phyloP scores from a whole-genome alignment of 2,113 vertebrate species.

The Cyprinodon tularosa region DNA sequence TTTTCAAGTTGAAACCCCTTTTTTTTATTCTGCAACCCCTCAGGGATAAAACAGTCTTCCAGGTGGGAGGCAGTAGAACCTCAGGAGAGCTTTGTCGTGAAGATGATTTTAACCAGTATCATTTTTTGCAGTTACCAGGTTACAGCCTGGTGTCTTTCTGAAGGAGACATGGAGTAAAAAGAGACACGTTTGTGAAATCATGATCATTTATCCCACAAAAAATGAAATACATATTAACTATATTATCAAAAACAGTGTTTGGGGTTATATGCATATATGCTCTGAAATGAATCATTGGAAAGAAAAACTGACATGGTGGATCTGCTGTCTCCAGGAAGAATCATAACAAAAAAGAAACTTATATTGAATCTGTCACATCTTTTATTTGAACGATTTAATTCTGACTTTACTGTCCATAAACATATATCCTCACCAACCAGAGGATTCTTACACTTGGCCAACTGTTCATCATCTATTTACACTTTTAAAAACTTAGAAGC shows the following conservation, averaged over 20 bases:
- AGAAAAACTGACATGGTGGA: background rate
- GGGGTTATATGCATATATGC: background rate
- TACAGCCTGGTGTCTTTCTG: background rate
- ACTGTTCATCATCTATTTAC: background rate
- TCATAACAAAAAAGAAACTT: background rate
- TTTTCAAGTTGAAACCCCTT: slow-evolving; percentile 25
- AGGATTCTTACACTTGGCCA: slow-evolving; percentile 7
- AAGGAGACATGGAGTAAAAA: background rate
- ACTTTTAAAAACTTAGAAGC: background rate
- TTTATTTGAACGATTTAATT: slow-evolving; percentile 11
- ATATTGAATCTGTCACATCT: slow-evolving; percentile 1
- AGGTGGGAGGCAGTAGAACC: background rate
- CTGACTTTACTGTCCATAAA: background rate
- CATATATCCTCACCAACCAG: slow-evolving; percentile 8
- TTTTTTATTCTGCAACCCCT: slow-evolving; percentile 19
- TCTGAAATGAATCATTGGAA: background rate
- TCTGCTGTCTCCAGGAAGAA: background rate
- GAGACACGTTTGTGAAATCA: background rate
- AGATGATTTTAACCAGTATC: background rate
- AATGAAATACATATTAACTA: background rate
- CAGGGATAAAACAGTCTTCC: slow-evolving; percentile 13
- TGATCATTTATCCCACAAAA: background rate
- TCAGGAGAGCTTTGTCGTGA: background rate
- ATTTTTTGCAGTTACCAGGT: background rate
- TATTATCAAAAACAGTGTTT: background rate